Evolutionary conservation across 2,113 vertebrate species (phyloP).

Genomic region (Pelusios castaneus): DNA sequence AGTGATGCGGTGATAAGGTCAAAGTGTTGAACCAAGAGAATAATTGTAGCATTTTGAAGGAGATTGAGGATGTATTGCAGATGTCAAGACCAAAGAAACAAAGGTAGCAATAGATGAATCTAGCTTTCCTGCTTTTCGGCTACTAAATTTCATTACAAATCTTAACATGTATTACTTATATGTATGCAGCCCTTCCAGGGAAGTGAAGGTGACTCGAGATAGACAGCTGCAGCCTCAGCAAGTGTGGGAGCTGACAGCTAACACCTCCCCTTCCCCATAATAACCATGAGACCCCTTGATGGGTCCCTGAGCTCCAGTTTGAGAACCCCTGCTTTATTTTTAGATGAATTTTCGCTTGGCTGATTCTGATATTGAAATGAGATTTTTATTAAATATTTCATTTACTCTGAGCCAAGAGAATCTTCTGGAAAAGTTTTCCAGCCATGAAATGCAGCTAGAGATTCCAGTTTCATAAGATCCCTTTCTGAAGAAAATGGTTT

Average conservation of each 20-base stretch:
- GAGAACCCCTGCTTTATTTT: neutral
- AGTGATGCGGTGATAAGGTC: neutral
- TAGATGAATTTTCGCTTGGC: neutral
- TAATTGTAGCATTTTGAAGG: neutral
- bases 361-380: neutral
- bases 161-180: neutral
- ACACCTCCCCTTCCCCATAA: too few relatives aligned
- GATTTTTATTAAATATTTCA: neutral
- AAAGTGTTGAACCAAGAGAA: neutral
- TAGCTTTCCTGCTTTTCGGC: neutral
- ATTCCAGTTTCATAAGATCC: neutral
- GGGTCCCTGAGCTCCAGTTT: too few relatives aligned
- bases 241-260: too few relatives aligned
- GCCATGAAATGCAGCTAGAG: neutral
- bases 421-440: neutral
- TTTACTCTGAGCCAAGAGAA: neutral
- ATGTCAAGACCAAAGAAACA: neutral
- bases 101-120: neutral
- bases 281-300: too few relatives aligned
- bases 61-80: neutral
- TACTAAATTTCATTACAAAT: conserved; percentile 23
- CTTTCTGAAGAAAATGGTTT: neutral
- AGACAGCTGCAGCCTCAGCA: too few relatives aligned
- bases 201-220: neutral
- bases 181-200: neutral